These are phyloP conservation scores for Atrina japonica DNA, from an alignment of 2,888 invertebrate species.

Conservation along the genomic window DNA sequence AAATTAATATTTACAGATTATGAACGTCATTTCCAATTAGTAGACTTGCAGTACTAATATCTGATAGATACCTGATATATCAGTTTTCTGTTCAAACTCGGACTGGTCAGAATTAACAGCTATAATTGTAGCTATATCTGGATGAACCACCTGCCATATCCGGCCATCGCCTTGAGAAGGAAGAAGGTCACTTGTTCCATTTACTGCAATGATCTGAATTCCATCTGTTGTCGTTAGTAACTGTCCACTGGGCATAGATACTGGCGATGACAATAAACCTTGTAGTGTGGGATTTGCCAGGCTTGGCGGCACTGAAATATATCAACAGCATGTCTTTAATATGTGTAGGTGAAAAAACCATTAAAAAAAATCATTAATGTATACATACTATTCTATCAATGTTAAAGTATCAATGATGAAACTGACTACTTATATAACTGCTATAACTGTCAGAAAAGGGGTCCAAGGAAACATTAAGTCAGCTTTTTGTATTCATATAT, in stretches of 20 bases:
- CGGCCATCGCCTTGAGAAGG: constrained; percentile 55
- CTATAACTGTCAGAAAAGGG: too few species aligned
- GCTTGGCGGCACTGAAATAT: constrained; percentile 54
- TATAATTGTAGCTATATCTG: constrained; percentile 69
- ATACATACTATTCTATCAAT: neutral
- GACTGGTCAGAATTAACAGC: constrained; percentile 56
- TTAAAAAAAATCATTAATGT: too few species aligned
- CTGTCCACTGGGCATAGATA: constrained; percentile 53
- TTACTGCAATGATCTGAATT: constrained; percentile 73
- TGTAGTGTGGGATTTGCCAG: constrained; percentile 68
- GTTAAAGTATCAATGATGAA: too few species aligned
- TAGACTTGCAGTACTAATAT: too few species aligned
- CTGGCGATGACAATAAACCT: constrained; percentile 67
- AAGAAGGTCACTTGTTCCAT: constrained; percentile 62
- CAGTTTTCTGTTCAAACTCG: constrained; percentile 29
- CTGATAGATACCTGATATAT: constrained; percentile 38
- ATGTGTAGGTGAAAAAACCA: too few species aligned
- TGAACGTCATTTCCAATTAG: too few species aligned
- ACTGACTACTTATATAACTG: too few species aligned
- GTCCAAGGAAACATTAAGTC: too few species aligned
- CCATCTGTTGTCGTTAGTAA: constrained; percentile 58
- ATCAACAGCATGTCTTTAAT: too few species aligned
- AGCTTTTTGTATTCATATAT: too few species aligned
- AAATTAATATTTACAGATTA: too few species aligned
- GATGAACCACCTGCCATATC: constrained; percentile 71